These are phyloP conservation scores for Halyomorpha halys DNA, from an alignment of 1,140 invertebrate genomes.

Conservation along the genomic window DNA sequence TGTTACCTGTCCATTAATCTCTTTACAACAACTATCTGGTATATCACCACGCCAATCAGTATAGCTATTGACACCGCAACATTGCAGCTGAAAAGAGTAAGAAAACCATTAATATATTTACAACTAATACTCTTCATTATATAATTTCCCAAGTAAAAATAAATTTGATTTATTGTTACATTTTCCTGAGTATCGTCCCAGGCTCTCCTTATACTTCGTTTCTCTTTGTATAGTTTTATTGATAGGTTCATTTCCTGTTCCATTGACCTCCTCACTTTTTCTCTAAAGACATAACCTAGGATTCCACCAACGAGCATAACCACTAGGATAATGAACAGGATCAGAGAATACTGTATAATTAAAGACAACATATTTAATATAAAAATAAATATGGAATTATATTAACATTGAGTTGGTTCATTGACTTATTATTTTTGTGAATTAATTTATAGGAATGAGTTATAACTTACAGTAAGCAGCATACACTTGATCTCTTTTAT, in stretches of 20 bases:
- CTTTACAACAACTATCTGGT: slow-evolving; percentile 68
- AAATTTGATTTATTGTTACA: slow-evolving; percentile 34
- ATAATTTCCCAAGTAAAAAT: not conserved
- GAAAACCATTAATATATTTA: slow-evolving; percentile 23
- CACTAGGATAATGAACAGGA: slow-evolving; percentile 74
- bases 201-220: slow-evolving; percentile 54
- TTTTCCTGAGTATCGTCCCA: slow-evolving; percentile 71
- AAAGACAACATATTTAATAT: slow-evolving; percentile 1
- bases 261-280: slow-evolving; percentile 58
- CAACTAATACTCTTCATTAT: slow-evolving; percentile 12
- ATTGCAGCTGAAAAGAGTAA: slow-evolving; percentile 51
- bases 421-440: not conserved
- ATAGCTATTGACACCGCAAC: slow-evolving; percentile 66
- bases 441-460: no score
- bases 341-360: slow-evolving; percentile 67
- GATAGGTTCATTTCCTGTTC: slow-evolving; percentile 66
- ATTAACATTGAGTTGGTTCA: no score
- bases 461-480: slow-evolving; percentile 60
- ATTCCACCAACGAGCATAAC: slow-evolving; percentile 80
- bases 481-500: slow-evolving; percentile 81
- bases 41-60: slow-evolving; percentile 61
- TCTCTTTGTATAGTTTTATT: slow-evolving; percentile 56
- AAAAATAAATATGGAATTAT: no score
- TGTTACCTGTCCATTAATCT: slow-evolving; percentile 35
- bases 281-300: slow-evolving; percentile 76